Base-by-base conservation (phyloP, 2,797 vertebrate species). In the Gouania willdenowi region DNA sequence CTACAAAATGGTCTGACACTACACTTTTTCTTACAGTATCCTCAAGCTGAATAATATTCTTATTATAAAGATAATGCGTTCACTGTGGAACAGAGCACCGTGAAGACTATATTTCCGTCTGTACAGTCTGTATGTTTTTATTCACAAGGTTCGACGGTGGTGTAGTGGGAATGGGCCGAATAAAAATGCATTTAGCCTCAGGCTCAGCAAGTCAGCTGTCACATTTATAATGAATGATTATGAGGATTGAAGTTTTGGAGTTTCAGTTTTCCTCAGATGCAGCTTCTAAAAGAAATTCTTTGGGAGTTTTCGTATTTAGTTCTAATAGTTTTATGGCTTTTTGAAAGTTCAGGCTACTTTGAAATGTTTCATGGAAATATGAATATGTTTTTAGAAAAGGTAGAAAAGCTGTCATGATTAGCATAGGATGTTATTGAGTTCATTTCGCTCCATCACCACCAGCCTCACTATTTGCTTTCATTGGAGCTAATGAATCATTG, bases 401-500 rank as follows among this genome's bases (percentile, higher is more conserved):
- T n/a, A n/a, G n/a, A n/a, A n/a, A n/a, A 2, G 48, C 77, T 75
- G 75, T 79, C 78, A 75, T 81, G 67, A 60, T 72, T 80, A 75
- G 78, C 64, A 6, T 9, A 43, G 42, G 50, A 61, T 60, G 56
- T 59, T 57, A 68, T 40, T 62, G 59, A 81, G 81, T 81, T 75
- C 67, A 82, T 81, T 87, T 75, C 65, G 65, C 48, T 49, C 63
- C 66, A 61, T 82, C 76, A 45, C 55, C 20, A n/a, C n/a, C n/a
- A n/a, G 38, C 33, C 43, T 73, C 29, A 36, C 62, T 70, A 45
- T 79, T 79, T 82, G 81, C 83, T 85, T 87, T 85, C 68, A 77
- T 57, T 75, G 63, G 48, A 63, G 50, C 56, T 84, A 82, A 86
- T 84, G 86, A 84, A 82, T 70, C 81, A 89, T 87, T 88, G 76